A percentile compares a stretch with the other conserved stretches of the same genome.
These are phyloP conservation scores for Calyptommatus sinebrachiatus DNA, from an alignment of 2,113 vertebrate species.

Conservation along the genomic window DNA sequence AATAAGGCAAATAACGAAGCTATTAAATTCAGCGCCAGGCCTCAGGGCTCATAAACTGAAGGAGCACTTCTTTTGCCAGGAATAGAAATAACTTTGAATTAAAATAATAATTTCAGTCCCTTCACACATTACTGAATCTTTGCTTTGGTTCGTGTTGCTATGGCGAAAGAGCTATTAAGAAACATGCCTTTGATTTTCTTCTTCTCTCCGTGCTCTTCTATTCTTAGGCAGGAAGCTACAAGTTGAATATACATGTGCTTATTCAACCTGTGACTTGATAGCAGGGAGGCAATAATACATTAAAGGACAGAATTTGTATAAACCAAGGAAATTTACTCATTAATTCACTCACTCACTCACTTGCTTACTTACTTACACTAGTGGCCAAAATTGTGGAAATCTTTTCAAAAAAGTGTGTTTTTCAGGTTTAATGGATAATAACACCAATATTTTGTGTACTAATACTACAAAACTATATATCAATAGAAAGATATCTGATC, in stretches of 20 bases:
- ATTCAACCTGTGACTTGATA: background rate
- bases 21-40: background rate
- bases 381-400: too few species aligned
- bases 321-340: background rate
- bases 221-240: background rate
- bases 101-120: background rate
- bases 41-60: background rate
- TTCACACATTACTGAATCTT: background rate
- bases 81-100: background rate
- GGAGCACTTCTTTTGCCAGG: background rate
- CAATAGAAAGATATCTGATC: too few species aligned
- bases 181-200: constrained; percentile 9
- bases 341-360: too few species aligned
- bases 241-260: background rate
- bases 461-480: too few species aligned
- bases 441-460: too few species aligned
- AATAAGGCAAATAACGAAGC: background rate
- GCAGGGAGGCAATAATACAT: background rate
- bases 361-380: too few species aligned
- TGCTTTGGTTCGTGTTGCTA: background rate
- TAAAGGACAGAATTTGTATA: background rate
- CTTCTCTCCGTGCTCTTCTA: background rate
- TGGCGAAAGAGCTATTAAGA: background rate
- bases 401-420: too few species aligned
- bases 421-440: too few species aligned